Evolutionary conservation across 2,113 vertebrate species (phyloP), one percentile per base, ranked within the genome.

Genomic region (mouse (Mus musculus)): DNA sequence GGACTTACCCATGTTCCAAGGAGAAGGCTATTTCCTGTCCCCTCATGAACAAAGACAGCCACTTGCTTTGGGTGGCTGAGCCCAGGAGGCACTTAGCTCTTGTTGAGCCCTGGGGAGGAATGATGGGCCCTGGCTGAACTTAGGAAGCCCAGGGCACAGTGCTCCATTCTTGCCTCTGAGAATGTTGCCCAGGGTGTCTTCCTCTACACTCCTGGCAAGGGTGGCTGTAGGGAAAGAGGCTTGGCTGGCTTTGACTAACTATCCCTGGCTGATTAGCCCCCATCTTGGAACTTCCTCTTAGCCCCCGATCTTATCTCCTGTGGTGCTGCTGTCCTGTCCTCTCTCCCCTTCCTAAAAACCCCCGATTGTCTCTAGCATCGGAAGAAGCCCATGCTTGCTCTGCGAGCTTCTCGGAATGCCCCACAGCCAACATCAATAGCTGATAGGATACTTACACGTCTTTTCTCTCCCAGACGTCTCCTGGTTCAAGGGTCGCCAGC

Each of bases 401-500:
- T 19, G 77, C 71, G 17, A 85, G 71, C 56, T 63, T 26, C 72
- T n/a, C 75, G 20, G 3, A 61, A 3, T 63, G 33, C 52, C 49
- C 8, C 4, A 4, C 1, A 3, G 0, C 84, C 28, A 52, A 71
- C 19, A 26, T 22, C 9, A 67, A 39, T 56, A 33, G 20, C 84
- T n/a, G 33, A 36, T 56, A 26, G 54, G 63, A 24, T 7, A 0
- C 0, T 20, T 59, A 24, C 0, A 0, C 26, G 52, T 22, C 49
- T 56, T n/a, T 30, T 82, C 13, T 86, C 42, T 87, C 71, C 3
- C 91, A 99, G 99, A 96, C 10, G 72, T 99, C 28, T 7, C 97
- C 63, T 99, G 99, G 99, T 98, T 97, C 95, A 98, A 98, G 97
- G 98, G 96, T 13, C 92, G 0, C 0, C 96, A 97, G 94, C 97